Evolutionary conservation across 2,113 vertebrate species (phyloP).

Genomic region (Callionymus lyra): DNA sequence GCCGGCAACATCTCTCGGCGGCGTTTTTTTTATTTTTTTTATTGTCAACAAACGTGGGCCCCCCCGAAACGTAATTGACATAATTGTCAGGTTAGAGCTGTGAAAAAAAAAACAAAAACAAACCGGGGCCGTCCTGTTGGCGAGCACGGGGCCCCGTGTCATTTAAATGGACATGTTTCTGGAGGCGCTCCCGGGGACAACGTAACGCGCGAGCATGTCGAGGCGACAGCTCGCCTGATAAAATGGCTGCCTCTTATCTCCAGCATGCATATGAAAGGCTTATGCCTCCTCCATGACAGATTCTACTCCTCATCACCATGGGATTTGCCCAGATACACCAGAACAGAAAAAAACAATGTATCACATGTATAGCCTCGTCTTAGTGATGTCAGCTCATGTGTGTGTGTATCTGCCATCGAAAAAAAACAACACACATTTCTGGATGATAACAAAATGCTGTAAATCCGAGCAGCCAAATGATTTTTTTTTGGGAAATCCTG

Average conservation of each 20-base stretch:
- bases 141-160: constrained; percentile 38
- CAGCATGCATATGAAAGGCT: constrained; percentile 72
- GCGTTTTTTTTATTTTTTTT: too few species aligned
- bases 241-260: constrained; percentile 74
- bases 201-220: constrained; percentile 36
- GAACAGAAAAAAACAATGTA: constrained; percentile 53
- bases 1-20: constrained; percentile 36
- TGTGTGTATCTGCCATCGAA: constrained; percentile 5
- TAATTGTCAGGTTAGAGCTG: constrained; percentile 62
- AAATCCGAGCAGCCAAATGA: constrained; percentile 14
- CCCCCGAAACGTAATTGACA: constrained; percentile 58
- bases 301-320: constrained; percentile 55
- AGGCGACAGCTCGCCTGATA: constrained; percentile 58
- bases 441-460: neutral
- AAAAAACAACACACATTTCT: neutral
- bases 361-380: constrained; percentile 48
- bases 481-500: constrained; percentile 37
- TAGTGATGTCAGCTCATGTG: constrained; percentile 40
- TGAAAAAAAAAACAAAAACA: too few species aligned
- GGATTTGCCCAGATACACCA: constrained; percentile 62
- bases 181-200: constrained; percentile 56
- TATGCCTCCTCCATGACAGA: constrained; percentile 66
- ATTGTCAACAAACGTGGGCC: constrained; percentile 59
- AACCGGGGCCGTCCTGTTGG: constrained; percentile 49
- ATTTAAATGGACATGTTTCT: constrained; percentile 63